These are phyloP conservation scores for Erinaceus europaeus DNA, from an alignment of 2,113 vertebrate species.

Conservation along the genomic window DNA sequence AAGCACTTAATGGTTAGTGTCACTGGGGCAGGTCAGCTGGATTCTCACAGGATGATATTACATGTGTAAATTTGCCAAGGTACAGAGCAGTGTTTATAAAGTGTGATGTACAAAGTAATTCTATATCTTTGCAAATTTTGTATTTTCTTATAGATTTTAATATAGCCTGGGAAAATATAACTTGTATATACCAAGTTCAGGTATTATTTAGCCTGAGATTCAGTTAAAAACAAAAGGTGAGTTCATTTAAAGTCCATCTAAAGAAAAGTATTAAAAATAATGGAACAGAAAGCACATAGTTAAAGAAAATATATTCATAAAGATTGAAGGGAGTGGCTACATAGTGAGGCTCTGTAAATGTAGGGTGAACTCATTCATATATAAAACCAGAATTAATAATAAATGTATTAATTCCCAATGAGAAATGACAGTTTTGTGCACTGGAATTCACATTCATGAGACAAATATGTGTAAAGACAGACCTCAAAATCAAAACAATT, in stretches of 20 bases:
- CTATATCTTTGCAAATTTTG: neutral
- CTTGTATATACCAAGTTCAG: neutral
- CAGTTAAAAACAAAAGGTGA: conserved; percentile 12
- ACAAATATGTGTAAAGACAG: neutral
- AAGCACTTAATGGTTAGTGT: neutral
- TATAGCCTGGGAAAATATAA: neutral
- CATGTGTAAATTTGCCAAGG: neutral
- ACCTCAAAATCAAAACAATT: conserved; percentile 17
- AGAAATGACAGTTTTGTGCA: neutral
- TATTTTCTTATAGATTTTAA: conserved; percentile 4
- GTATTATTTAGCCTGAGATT: neutral
- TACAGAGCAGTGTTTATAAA: neutral
- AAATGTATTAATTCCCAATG: neutral
- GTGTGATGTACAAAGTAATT: neutral
- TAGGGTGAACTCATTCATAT: neutral
- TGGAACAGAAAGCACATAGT: neutral
- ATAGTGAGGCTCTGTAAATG: neutral
- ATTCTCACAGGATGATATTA: neutral
- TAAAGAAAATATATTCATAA: neutral
- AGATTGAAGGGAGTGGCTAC: neutral
- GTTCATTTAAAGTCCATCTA: neutral
- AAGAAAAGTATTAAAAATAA: conserved; percentile 18
- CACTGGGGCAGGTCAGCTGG: neutral
- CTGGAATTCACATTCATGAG: neutral
- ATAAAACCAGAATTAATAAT: neutral